Base-by-base conservation (phyloP, 2,888 invertebrate genomes). In the Priocnemis perturbator region DNA sequence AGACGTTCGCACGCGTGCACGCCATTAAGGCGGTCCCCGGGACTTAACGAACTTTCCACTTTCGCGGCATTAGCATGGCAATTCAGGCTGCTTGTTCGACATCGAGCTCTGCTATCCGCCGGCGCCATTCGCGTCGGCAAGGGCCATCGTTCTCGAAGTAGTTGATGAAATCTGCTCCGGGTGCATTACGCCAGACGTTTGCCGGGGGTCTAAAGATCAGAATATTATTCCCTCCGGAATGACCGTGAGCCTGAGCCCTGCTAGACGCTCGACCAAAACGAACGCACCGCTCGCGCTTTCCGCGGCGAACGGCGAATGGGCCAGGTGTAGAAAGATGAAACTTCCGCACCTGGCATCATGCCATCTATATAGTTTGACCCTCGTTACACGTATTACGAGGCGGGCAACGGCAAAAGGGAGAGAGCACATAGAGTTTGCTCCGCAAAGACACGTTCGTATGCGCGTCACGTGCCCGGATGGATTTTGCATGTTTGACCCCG, bases 401-500 rank as follows among this genome's bases (percentile, higher is more conserved):
- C 17, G 17, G 2, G 7, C 11, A 1, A 50, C 62, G 64, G 66
- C 64, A 62, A 48, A 66, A 65, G 17, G 48, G 60, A 59, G 69
- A 61, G 70, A 14, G n/a, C 21, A 7, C 14, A 48, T 50, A 17
- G 47, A 70, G 71, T 75, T 77, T 69, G 68, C 69, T 65, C 71
- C 61, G 69, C 67, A 50, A 50, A 57, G 56, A 65, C 70, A 69
- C 71, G 69, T 74, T 77, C 67, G 74, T 71, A 84, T 69, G 72
- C 79, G 62, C 52, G 68, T 82, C 83, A 81, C 85, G 83, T 81
- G 77, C 57, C 53, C 69, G 80, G 75, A 85, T 83, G 81, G 82
- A 82, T 85, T 85, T 85, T 84, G 81, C 83, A 83, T 83, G 83
- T 85, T 84, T 84, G 83, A 84, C 84, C 81, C 64, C 11, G 76